A percentile compares a stretch with the other conserved stretches of the same genome.
phyloP scores from a whole-genome alignment of 2,888 invertebrate genomes.

The Villa cingulata region DNA sequence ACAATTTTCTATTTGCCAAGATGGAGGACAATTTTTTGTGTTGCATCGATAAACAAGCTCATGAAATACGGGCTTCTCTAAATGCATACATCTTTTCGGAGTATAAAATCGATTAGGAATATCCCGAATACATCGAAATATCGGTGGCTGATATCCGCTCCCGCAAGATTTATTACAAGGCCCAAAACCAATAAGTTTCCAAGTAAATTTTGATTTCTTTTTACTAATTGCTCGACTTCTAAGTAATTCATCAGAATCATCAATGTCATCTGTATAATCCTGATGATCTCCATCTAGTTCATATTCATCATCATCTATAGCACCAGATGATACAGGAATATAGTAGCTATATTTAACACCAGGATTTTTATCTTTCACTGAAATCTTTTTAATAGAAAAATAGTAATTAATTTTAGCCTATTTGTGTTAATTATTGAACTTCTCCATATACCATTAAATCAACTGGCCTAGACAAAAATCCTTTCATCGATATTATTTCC shows the following conservation, averaged over 20 bases:
- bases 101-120: slow-evolving; percentile 46
- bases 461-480: slow-evolving; percentile 23
- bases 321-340: slow-evolving; percentile 44
- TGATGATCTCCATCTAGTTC: slow-evolving; percentile 19
- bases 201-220: slow-evolving; percentile 42
- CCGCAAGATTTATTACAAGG: slow-evolving; percentile 71
- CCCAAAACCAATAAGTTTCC: slow-evolving; percentile 65
- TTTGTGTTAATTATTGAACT: not conserved
- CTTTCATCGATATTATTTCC: slow-evolving; percentile 21
- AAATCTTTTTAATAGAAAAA: slow-evolving; percentile 56
- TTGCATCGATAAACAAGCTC: slow-evolving; percentile 53
- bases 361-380: slow-evolving; percentile 66
- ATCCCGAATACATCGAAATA: slow-evolving; percentile 47
- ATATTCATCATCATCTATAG: slow-evolving; percentile 28
- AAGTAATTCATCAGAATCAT: not conserved
- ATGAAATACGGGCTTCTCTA: slow-evolving; percentile 44
- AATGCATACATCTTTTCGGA: slow-evolving; percentile 50
- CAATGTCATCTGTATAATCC: slow-evolving; percentile 20
- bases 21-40: slow-evolving; percentile 60
- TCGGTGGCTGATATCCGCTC: slow-evolving; percentile 35
- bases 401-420: no score
- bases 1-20: slow-evolving; percentile 63
- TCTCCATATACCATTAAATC: slow-evolving; percentile 21
- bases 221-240: slow-evolving; percentile 15
- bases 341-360: slow-evolving; percentile 79